Evolutionary conservation across 2,888 invertebrate species (phyloP).

Genomic region (Nomada fabriciana): DNA sequence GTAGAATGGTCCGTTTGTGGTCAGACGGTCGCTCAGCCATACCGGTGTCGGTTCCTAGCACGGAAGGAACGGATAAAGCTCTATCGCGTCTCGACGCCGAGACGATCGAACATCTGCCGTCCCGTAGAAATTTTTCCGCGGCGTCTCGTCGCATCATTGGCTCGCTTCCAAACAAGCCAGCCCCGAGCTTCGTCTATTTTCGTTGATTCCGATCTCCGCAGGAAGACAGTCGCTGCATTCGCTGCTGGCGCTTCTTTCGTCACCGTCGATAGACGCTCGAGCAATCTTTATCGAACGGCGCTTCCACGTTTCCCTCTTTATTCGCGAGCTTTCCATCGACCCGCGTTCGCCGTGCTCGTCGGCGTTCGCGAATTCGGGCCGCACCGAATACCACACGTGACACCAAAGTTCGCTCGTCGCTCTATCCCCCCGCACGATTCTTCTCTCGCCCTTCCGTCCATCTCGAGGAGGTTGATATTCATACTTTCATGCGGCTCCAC

Average conservation of each 20-base stretch:
- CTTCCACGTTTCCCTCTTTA: constrained; percentile 18
- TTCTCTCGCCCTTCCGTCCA: not conserved
- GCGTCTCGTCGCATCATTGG: constrained; percentile 70
- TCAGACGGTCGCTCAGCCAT: constrained; percentile 20
- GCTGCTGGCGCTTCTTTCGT: constrained; percentile 13
- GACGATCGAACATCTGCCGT: constrained; percentile 25
- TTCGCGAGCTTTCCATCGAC: constrained; percentile 13
- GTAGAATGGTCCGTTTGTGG: constrained; percentile 31
- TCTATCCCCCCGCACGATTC: not conserved
- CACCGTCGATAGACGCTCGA: not conserved
- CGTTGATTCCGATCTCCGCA: constrained; percentile 73
- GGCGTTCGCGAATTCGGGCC: not conserved
- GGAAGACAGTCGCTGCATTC: constrained; percentile 57
- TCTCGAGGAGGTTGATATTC: not conserved
- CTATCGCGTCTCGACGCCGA: not conserved
- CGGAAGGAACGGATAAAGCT: not conserved
- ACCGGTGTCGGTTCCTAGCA: constrained; percentile 7
- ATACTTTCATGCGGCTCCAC: constrained; percentile 18
- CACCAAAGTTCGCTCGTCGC: not conserved
- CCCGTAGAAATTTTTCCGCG: constrained; percentile 63
- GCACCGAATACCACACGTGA: too few relatives aligned
- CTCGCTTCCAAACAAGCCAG: constrained; percentile 69
- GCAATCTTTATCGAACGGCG: not conserved
- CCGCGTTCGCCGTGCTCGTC: not conserved
- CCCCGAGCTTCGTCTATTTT: constrained; percentile 76